A percentile compares a stretch with the other conserved stretches of the same genome.
Conservation (phyloP, 2,113 vertebrate genomes). For the Pogona vitticeps region DNA sequence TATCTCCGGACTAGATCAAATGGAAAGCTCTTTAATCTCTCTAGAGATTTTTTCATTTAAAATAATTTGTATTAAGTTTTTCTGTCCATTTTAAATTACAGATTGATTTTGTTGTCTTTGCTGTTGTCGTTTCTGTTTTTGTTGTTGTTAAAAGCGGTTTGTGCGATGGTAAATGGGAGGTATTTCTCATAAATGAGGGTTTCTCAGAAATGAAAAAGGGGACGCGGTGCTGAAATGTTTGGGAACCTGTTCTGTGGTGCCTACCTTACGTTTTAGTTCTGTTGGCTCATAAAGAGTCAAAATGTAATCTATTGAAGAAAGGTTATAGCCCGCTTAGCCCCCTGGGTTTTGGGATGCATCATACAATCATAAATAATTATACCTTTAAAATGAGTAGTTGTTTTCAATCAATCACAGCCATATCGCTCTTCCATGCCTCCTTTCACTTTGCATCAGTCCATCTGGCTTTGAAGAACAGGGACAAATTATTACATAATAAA, state of each 20-base stretch:
- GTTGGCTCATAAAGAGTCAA: not conserved
- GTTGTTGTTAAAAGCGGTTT: too few species aligned
- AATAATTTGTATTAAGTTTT: too few species aligned
- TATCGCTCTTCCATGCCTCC: not conserved
- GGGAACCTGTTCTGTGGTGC: not conserved
- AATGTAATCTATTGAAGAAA: not conserved
- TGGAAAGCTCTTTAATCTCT: too few species aligned
- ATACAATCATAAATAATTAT: not conserved
- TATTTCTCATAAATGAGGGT: too few species aligned
- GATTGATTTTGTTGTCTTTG: too few species aligned
- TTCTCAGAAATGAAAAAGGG: too few species aligned
- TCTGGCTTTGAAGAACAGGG: not conserved
- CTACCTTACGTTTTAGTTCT: not conserved
- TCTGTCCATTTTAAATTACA: too few species aligned
- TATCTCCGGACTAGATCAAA: too few species aligned
- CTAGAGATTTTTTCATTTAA: too few species aligned
- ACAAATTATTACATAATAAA: not conserved
- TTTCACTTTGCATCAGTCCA: not conserved
- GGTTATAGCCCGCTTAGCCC: not conserved
- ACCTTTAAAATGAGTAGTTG: not conserved
- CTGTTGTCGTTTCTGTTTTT: too few species aligned
- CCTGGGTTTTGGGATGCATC: not conserved
- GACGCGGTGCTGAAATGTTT: not conserved
- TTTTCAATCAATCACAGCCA: not conserved
- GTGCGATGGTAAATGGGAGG: too few species aligned